Conservation (phyloP, 30 jellyfish, hydroid and myxozoan species). For the Pelagia noctiluca region DNA sequence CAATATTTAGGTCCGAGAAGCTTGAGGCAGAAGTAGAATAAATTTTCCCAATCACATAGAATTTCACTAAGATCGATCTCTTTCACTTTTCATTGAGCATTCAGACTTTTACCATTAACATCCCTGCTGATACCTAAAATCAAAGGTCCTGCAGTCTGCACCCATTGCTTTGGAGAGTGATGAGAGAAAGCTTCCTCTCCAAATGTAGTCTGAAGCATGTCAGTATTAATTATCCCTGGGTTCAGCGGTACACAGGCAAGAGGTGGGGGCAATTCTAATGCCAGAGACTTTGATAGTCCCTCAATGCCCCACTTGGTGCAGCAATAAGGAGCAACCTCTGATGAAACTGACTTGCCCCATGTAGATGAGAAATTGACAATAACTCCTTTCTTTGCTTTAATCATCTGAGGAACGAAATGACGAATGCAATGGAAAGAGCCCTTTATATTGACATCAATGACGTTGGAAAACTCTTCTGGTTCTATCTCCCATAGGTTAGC, state of each 20-base stretch:
- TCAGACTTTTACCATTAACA: conserved; percentile 73
- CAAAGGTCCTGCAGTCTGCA: conserved; percentile 65
- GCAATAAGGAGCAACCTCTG: conserved; percentile 87
- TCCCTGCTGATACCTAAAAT: conserved; percentile 65
- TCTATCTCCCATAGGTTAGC: conserved; percentile 67
- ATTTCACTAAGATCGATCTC: no score
- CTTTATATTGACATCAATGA: conserved; percentile 77
- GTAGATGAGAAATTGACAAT: conserved; percentile 79
- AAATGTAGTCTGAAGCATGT: conserved; percentile 66
- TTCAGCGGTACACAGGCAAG: conserved; percentile 81
- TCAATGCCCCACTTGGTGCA: conserved; percentile 92
- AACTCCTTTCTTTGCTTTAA: conserved; percentile 74
- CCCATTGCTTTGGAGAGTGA: conserved; percentile 80
- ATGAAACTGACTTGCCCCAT: conserved; percentile 80
- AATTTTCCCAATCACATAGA: no score
- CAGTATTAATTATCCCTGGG: conserved; percentile 85
- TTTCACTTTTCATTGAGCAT: conserved; percentile 40
- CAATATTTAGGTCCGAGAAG: no score
- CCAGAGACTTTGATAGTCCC: conserved; percentile 80
- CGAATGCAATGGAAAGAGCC: conserved; percentile 77
- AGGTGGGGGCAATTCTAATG: conserved; percentile 88
- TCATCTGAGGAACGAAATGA: conserved; percentile 78
- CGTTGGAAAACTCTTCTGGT: conserved; percentile 67
- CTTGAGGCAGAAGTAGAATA: no score
- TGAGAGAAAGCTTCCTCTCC: conserved; percentile 59